Evolutionary conservation across 2,113 vertebrate species (phyloP).

Genomic region (Cranoglanis bouderius): DNA sequence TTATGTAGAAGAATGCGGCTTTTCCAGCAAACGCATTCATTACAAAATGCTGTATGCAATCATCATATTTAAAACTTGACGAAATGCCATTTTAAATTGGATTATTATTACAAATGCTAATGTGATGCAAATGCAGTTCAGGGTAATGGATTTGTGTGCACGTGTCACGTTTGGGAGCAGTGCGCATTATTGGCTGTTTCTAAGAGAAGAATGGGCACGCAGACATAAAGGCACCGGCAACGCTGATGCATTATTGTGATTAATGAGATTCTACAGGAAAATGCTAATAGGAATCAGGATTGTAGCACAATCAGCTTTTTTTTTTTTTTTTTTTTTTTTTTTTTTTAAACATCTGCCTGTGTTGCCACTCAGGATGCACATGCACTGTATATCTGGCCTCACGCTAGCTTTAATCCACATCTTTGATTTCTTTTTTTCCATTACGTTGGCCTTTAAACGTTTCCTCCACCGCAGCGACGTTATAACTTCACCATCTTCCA

Average conservation of each 20-base stretch:
- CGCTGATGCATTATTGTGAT: constrained; percentile 46
- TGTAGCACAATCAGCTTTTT: background rate
- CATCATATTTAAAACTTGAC: background rate
- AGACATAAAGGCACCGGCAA: background rate
- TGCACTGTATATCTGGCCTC: background rate
- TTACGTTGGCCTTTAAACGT: constrained; percentile 2
- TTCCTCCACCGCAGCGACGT: background rate
- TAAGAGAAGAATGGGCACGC: constrained; percentile 28
- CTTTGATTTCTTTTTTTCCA: constrained; percentile 18
- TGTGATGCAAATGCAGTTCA: constrained; percentile 42
- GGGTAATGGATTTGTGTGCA: constrained; percentile 24
- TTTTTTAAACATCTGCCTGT: background rate
- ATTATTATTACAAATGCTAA: constrained; percentile 48
- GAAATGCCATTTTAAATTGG: constrained; percentile 37
- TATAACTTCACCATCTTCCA: constrained; percentile 42
- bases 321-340: background rate
- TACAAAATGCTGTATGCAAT: background rate
- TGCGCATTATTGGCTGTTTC: constrained; percentile 31
- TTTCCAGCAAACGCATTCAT: background rate
- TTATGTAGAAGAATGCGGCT: background rate
- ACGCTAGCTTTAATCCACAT: constrained; percentile 9
- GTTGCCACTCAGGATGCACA: constrained; percentile 9
- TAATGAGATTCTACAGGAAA: constrained; percentile 43
- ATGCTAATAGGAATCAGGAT: constrained; percentile 34
- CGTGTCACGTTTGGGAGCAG: constrained; percentile 20